Conservation (phyloP, 2,888 invertebrate genomes). For the Deilephila elpenor region DNA sequence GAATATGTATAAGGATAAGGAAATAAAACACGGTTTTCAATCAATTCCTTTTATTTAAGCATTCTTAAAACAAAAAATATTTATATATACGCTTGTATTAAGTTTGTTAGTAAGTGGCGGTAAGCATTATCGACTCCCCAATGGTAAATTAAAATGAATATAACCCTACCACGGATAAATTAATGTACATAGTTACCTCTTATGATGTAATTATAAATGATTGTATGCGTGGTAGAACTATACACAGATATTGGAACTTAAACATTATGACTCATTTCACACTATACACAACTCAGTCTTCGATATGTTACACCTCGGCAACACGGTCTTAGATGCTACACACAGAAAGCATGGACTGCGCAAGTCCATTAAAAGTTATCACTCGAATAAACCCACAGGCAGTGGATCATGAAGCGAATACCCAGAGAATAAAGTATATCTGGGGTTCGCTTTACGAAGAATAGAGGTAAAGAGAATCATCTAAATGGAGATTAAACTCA, state of each 20-base stretch:
- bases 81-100: slow-evolving; percentile 46
- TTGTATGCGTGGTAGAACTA: slow-evolving; percentile 25
- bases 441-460: too few species aligned
- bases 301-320: slow-evolving; percentile 51
- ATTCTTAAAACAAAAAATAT: slow-evolving; percentile 61
- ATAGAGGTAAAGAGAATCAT: too few species aligned
- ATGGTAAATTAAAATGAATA: slow-evolving; percentile 9
- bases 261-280: slow-evolving; percentile 49
- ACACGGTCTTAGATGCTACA: slow-evolving; percentile 40
- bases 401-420: too few species aligned
- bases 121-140: slow-evolving; percentile 33
- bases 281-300: slow-evolving; percentile 66
- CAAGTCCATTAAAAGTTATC: too few species aligned
- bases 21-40: slow-evolving; percentile 35
- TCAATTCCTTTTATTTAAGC: slow-evolving; percentile 69
- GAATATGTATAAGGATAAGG: not conserved
- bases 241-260: slow-evolving; percentile 23
- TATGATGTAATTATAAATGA: slow-evolving; percentile 1
- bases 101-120: slow-evolving; percentile 38
- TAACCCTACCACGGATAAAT: slow-evolving; percentile 20
- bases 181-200: not conserved
- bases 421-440: too few species aligned
- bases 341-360: too few species aligned
- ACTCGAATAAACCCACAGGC: too few species aligned
- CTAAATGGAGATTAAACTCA: too few species aligned